These are phyloP conservation scores for Harpalus rufipes DNA, from an alignment of 2,888 invertebrate species.

Conservation along the genomic window DNA sequence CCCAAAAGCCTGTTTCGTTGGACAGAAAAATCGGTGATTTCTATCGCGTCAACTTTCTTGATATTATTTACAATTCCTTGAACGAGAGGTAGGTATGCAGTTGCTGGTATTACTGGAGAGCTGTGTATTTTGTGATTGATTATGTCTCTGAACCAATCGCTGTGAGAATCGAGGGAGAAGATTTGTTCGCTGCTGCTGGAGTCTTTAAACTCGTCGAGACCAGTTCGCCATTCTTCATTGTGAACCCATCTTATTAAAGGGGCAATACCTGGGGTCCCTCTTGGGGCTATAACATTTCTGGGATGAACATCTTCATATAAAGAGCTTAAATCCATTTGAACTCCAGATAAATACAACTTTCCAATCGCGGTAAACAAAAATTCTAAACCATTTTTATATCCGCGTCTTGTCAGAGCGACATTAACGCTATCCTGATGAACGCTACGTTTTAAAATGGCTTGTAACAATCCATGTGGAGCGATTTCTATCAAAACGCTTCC, in stretches of 20 bases:
- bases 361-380: slow-evolving; percentile 83
- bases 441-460: slow-evolving; percentile 90
- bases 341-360: slow-evolving; percentile 88
- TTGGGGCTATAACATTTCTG: slow-evolving; percentile 89
- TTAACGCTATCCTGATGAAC: slow-evolving; percentile 85
- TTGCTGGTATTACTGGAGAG: slow-evolving; percentile 73
- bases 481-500: slow-evolving; percentile 93
- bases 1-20: slow-evolving; percentile 12
- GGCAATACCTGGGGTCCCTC: slow-evolving; percentile 91
- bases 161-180: slow-evolving; percentile 77
- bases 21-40: slow-evolving; percentile 9
- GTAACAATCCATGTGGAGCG: slow-evolving; percentile 93
- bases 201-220: slow-evolving; percentile 73
- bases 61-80: not conserved
- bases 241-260: slow-evolving; percentile 94
- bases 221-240: slow-evolving; percentile 85
- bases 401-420: slow-evolving; percentile 87
- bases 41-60: slow-evolving; percentile 4
- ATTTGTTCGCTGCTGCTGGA: slow-evolving; percentile 74
- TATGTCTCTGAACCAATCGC: slow-evolving; percentile 76
- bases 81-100: slow-evolving; percentile 73
- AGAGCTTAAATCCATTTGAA: slow-evolving; percentile 86
- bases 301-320: slow-evolving; percentile 83
- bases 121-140: slow-evolving; percentile 74
- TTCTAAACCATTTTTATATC: slow-evolving; percentile 82